Percentiles rank a stretch among this genome's conserved stretches.
Conservation (phyloP, 2,888 invertebrate genomes). For the Chelonus formosanus region DNA sequence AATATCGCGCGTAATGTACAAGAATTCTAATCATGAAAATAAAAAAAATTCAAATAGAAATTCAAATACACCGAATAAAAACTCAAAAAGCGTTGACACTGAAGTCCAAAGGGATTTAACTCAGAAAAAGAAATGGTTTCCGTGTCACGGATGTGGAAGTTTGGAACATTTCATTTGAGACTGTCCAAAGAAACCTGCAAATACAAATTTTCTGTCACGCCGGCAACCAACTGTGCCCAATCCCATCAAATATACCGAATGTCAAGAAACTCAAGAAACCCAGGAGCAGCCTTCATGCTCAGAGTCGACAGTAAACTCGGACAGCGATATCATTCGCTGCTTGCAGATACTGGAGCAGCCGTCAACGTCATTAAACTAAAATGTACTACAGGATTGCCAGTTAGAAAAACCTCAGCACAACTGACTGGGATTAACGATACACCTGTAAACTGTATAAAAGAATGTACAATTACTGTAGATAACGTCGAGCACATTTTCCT, state of each 20-base stretch:
- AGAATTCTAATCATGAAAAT: not conserved
- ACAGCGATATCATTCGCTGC: constrained; percentile 12
- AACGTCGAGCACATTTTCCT: constrained; percentile 15
- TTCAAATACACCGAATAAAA: not conserved
- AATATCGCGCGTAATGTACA: not conserved
- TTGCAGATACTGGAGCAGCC: constrained; percentile 32
- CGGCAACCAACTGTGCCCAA: constrained; percentile 14
- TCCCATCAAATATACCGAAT: constrained; percentile 15
- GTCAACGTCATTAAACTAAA: constrained; percentile 27
- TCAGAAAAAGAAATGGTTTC: not conserved
- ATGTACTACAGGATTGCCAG: constrained; percentile 10
- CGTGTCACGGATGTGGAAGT: constrained; percentile 24
- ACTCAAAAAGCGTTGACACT: not conserved
- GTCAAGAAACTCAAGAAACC: constrained; percentile 22
- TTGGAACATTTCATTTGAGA: constrained; percentile 23
- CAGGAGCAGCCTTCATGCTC: constrained; percentile 21
- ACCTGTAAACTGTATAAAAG: constrained; percentile 13
- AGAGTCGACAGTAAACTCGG: constrained; percentile 7
- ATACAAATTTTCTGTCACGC: constrained; percentile 18
- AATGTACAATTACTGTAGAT: constrained; percentile 22
- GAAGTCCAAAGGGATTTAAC: not conserved
- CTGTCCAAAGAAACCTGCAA: constrained; percentile 5
- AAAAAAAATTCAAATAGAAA: constrained; percentile 4
- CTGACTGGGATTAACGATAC: constrained; percentile 24
- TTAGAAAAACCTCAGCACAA: constrained; percentile 4